Evolutionary conservation across 2,797 vertebrate species (phyloP).

Genomic region (Gadopsis marmoratus): DNA sequence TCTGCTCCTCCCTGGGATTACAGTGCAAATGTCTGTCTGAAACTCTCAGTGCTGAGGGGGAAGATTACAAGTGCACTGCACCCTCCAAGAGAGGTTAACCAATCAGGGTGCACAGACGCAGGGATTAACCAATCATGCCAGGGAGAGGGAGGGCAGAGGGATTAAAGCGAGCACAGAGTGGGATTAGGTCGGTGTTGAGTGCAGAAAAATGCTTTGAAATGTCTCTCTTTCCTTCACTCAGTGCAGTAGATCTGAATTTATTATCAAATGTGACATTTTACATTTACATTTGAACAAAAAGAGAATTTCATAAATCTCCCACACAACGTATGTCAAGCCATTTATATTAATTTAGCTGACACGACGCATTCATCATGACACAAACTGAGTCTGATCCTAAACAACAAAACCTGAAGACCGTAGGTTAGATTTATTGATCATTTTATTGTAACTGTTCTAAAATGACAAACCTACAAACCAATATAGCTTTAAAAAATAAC

Average conservation of each 20-base stretch:
- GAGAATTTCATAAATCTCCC: conserved; percentile 1
- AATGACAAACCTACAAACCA: not conserved
- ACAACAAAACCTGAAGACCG: not conserved
- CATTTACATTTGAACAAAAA: conserved; percentile 20
- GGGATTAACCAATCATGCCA: conserved; percentile 84
- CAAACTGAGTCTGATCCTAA: not conserved
- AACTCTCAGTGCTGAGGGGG: conserved; percentile 72
- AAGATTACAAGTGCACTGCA: conserved; percentile 76
- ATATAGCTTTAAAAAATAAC: not conserved
- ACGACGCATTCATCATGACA: not conserved
- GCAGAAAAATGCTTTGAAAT: conserved; percentile 75
- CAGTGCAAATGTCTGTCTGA: conserved; percentile 80
- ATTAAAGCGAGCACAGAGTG: conserved; percentile 74
- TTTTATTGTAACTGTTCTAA: not conserved
- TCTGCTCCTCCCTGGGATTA: conserved; percentile 84
- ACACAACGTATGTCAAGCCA: not conserved
- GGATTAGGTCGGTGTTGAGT: conserved; percentile 79
- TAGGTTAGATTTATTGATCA: not conserved
- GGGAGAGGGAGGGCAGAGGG: conserved; percentile 72
- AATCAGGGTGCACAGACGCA: conserved; percentile 67
- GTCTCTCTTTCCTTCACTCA: conserved; percentile 40
- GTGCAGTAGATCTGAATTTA: conserved; percentile 14
- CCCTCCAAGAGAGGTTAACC: conserved; percentile 73
- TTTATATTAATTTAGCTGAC: not conserved
- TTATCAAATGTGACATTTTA: conserved; percentile 15